These are phyloP conservation scores for Trogon melanurus DNA, from an alignment of 2,113 vertebrate species.

Conservation along the genomic window DNA sequence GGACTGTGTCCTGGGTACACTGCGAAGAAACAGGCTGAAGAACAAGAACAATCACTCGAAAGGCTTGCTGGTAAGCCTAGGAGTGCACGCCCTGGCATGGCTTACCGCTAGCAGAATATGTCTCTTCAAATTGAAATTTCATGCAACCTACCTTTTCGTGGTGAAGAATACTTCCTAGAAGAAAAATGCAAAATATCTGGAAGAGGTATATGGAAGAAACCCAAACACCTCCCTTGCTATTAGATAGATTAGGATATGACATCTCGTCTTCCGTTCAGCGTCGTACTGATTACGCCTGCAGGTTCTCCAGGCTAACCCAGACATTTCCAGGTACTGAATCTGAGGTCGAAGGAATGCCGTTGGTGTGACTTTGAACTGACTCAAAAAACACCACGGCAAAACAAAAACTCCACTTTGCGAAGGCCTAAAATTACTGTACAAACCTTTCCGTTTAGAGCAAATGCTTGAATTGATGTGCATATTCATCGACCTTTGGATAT, in stretches of 20 bases:
- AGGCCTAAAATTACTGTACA: background rate
- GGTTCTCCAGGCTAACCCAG: background rate
- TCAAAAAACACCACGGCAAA: background rate
- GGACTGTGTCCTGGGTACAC: background rate
- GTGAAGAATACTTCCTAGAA: background rate
- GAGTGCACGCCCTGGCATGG: background rate
- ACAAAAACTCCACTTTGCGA: fast-evolving
- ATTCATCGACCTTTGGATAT: background rate
- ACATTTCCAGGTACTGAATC: background rate
- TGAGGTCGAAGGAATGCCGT: background rate
- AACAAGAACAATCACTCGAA: background rate
- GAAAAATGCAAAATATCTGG: background rate
- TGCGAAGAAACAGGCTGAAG: background rate
- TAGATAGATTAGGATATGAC: background rate
- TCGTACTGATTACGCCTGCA: background rate
- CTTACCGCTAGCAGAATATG: background rate
- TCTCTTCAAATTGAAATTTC: background rate
- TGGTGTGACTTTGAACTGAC: background rate
- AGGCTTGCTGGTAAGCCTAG: background rate
- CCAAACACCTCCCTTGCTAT: background rate
- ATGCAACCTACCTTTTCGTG: background rate
- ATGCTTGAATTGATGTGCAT: background rate
- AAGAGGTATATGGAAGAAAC: background rate
- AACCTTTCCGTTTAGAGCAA: background rate
- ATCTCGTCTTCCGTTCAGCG: background rate